Percentiles rank a stretch among this genome's conserved stretches.
phyloP scores from a whole-genome alignment of 1,140 invertebrate genomes.

The Scaptomyza hsui region DNA sequence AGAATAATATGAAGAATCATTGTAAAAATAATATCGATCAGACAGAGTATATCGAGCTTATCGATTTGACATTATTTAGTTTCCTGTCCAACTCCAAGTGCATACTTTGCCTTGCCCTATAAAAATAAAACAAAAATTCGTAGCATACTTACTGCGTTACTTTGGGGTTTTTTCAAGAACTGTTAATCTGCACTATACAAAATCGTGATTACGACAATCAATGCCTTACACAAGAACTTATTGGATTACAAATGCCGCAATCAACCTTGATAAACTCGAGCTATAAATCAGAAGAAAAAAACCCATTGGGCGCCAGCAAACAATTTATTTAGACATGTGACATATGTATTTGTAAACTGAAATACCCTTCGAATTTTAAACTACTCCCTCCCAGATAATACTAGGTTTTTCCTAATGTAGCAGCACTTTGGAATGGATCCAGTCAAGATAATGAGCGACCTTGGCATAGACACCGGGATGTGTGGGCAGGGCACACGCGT shows the following conservation, averaged over 20 bases:
- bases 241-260: constrained; percentile 11
- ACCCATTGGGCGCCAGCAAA: constrained; percentile 4
- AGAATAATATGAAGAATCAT: no score
- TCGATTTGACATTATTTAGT: no score
- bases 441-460: constrained; percentile 85
- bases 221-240: constrained; percentile 24
- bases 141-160: neutral
- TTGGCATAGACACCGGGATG: constrained; percentile 89
- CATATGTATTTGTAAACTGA: neutral
- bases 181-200: neutral
- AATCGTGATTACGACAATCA: constrained; percentile 27
- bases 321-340: constrained; percentile 42
- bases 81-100: no score
- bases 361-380: neutral
- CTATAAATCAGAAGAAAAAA: constrained; percentile 9
- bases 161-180: constrained; percentile 2
- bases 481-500: constrained; percentile 86
- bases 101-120: no score
- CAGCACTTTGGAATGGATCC: constrained; percentile 59
- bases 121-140: neutral
- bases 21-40: neutral
- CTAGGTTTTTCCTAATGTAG: neutral
- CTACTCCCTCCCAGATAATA: no score
- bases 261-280: constrained; percentile 16
- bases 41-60: no score